phyloP scores from a whole-genome alignment of 1,140 invertebrate genomes.

The Formica selysi region DNA sequence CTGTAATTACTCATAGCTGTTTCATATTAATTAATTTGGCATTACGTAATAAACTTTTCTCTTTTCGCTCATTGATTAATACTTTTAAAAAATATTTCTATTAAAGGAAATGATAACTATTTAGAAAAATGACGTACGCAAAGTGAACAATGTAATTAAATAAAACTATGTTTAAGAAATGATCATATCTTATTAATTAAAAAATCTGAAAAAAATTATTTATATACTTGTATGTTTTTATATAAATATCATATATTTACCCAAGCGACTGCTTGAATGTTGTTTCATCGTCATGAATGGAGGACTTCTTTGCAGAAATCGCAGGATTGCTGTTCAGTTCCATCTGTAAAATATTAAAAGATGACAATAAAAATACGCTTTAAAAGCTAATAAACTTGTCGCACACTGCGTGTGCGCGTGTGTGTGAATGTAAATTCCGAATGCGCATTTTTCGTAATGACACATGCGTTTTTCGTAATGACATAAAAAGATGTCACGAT shows the following conservation, averaged over 20 bases:
- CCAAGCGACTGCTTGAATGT: conserved; percentile 78
- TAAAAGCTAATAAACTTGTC: neutral
- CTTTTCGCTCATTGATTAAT: neutral
- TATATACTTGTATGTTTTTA: neutral
- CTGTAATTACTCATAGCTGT: too few species aligned
- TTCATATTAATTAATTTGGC: neutral
- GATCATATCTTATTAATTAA: neutral
- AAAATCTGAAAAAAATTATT: neutral
- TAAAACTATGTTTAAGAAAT: neutral
- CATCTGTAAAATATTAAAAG: conserved; percentile 78
- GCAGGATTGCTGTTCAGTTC: conserved; percentile 80
- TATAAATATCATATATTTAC: conserved; percentile 70
- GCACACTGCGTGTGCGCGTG: neutral
- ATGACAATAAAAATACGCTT: conserved; percentile 4
- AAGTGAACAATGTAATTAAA: neutral
- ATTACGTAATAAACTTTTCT: neutral
- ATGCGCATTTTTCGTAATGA: neutral
- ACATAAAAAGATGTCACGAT: neutral
- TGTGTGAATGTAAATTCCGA: neutral
- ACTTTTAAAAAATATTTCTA: neutral
- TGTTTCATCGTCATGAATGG: conserved; percentile 73
- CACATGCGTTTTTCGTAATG: neutral
- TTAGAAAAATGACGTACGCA: neutral
- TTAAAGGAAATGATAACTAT: neutral
- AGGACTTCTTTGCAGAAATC: conserved; percentile 76